Conservation (phyloP, 2,113 vertebrate genomes). For the Marcusenius ussheri region DNA sequence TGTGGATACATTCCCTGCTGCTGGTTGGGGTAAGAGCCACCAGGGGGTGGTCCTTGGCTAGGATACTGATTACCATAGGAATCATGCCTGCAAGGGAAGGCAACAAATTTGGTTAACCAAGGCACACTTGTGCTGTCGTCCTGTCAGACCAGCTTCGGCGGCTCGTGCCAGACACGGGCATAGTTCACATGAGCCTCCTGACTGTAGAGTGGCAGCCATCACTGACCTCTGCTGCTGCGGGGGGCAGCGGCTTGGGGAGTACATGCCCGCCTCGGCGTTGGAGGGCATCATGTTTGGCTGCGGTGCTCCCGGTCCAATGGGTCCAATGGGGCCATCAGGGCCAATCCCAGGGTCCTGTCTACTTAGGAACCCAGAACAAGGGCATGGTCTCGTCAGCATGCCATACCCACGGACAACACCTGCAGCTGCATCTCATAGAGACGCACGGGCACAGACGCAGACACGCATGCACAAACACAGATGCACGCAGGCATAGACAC, state of each 20-base stretch:
- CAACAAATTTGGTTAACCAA: not conserved
- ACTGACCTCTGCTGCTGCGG: conserved; percentile 77
- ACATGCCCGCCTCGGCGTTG: conserved; percentile 91
- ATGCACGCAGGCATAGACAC: not conserved
- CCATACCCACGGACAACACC: not conserved
- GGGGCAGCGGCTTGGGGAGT: conserved; percentile 87
- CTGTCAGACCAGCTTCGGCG: not conserved
- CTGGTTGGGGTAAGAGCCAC: conserved; percentile 87
- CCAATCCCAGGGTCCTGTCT: conserved; percentile 86
- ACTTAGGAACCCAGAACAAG: conserved; percentile 5
- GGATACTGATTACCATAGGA: conserved; percentile 94
- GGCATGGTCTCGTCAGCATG: not conserved
- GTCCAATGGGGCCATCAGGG: conserved; percentile 77
- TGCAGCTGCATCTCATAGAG: not conserved
- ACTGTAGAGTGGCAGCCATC: not conserved
- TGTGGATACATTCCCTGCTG: conserved; percentile 91
- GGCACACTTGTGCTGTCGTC: not conserved
- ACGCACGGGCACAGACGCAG: not conserved
- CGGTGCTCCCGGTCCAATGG: conserved; percentile 71
- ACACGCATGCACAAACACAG: not conserved
- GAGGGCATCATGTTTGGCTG: conserved; percentile 91
- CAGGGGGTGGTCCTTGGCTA: conserved; percentile 86
- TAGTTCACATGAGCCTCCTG: not conserved
- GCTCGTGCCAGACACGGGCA: not conserved
- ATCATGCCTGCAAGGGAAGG: conserved; percentile 73